phyloP scores from a whole-genome alignment of 2,797 vertebrate genomes.

The Rhinella marina region DNA sequence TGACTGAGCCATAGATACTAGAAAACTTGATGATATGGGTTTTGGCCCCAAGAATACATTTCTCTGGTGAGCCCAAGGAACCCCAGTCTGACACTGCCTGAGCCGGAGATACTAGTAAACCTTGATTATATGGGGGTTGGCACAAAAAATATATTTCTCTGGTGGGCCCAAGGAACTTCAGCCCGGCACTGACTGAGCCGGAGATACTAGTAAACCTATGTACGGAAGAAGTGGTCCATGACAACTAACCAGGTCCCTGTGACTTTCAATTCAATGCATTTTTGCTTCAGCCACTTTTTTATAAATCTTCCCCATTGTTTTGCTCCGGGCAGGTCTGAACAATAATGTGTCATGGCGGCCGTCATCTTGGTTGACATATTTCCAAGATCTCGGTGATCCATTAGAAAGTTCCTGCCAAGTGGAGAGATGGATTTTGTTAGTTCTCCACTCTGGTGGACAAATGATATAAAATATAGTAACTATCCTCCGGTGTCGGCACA shows the following conservation, averaged over 20 bases:
- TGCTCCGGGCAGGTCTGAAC: background rate
- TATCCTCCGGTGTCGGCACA: background rate
- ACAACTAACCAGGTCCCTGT: background rate
- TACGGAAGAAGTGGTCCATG: background rate
- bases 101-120: too few relatives aligned
- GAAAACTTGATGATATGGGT: too few relatives aligned
- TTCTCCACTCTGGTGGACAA: background rate
- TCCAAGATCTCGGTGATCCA: conserved; percentile 1
- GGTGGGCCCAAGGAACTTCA: too few relatives aligned
- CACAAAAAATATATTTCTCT: too few relatives aligned
- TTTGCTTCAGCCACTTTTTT: background rate
- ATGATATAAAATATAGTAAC: conserved; percentile 18
- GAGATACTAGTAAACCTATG: background rate
- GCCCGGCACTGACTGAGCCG: too few relatives aligned
- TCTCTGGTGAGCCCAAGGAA: too few relatives aligned
- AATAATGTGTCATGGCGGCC: conserved; percentile 11
- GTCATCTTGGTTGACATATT: conserved; percentile 15
- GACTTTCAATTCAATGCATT: background rate
- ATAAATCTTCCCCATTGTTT: background rate
- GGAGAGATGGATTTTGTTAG: background rate
- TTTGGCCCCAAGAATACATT: too few relatives aligned
- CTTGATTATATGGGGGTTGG: too few relatives aligned
- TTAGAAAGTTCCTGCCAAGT: conserved; percentile 10
- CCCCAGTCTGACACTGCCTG: too few relatives aligned
- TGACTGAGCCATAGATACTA: too few relatives aligned